Evolutionary conservation across 2,797 vertebrate species (phyloP), one percentile per base, ranked within the genome.

Genomic region (Mastacembelus armatus): DNA sequence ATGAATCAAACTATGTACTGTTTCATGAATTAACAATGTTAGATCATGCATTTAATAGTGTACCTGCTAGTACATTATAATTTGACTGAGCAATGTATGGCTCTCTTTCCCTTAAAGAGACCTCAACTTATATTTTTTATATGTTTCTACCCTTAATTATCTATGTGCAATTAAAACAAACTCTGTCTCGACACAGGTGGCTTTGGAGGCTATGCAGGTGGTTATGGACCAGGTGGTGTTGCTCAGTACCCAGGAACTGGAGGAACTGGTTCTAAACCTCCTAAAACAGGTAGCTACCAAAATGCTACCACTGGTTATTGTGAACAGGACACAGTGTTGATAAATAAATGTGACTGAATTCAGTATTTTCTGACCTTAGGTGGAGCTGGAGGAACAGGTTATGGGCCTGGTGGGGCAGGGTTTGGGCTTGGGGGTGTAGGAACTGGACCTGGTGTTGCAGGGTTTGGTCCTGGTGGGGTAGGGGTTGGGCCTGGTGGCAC

Each of bases 201-300:
- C 4, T 84, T 77, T 42, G 85, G 84, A 52, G 74, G 71, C 42
- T 79, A 76, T 16, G 80, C 82, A 21, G 71, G 67, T 50, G 77
- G 86, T 51, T 78, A 80, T 67, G 88, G 90, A 56, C 74, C 84
- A 70, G 81, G 77, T 52, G 81, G 83, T 57, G 61, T 19, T 62
- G 76, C 71, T 61, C 85, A 80, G 49, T 87, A 86, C 51, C 73
- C 85, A 68, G 78, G 78, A 52, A 9, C 21, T 58, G 82, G 78
- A 54, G 68, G 77, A 62, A 66, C 66, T 65, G 87, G 74, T 47
- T 81, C 77, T 14, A 94, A 93, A 78, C 89, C 91, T 57, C 88
- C 89, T 42, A 94, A 93, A 91, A 86, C 85, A 70, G 89, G 92
- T 94, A 84, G 12, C 18, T 40, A 10, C 5, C 10, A 70, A n/a